These are phyloP conservation scores for Parotocinclus haroldoi DNA, from an alignment of 2,797 vertebrate genomes.

Conservation along the genomic window DNA sequence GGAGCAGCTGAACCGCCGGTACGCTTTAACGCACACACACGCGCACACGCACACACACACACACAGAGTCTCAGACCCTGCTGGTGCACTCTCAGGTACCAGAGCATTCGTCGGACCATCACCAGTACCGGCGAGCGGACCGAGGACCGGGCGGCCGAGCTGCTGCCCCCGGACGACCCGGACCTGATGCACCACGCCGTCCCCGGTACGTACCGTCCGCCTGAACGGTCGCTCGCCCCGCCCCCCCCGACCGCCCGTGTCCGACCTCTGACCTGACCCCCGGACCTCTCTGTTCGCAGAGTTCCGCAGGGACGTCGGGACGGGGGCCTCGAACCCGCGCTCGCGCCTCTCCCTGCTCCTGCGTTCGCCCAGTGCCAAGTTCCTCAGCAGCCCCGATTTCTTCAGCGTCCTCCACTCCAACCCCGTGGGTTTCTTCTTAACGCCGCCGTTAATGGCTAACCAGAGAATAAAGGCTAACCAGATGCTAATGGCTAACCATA, in stretches of 20 bases:
- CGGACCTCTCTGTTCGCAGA: constrained; percentile 62
- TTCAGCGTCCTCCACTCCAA: constrained; percentile 97
- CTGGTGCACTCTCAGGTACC: constrained; percentile 72
- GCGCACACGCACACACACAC: constrained; percentile 13
- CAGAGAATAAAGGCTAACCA: no score
- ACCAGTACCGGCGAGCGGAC: constrained; percentile 86
- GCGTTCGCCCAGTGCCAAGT: constrained; percentile 91
- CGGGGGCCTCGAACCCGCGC: constrained; percentile 80
- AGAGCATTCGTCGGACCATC: constrained; percentile 94
- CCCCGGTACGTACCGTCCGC: constrained; percentile 69
- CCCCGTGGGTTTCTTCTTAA: constrained; percentile 74
- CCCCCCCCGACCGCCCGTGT: no score
- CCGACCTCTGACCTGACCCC: no score
- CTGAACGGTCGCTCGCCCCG: no score
- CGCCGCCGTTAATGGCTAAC: no score
- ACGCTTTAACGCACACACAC: constrained; percentile 5
- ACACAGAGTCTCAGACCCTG: background rate
- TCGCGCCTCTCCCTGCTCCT: constrained; percentile 85
- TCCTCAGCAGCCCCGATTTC: constrained; percentile 96
- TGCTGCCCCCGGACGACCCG: constrained; percentile 75
- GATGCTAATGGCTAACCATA: no score
- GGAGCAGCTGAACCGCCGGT: constrained; percentile 95
- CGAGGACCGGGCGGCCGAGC: constrained; percentile 77
- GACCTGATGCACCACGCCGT: constrained; percentile 80
- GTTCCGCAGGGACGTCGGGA: constrained; percentile 80